These are phyloP conservation scores for Drosophila peninsularis DNA, from an alignment of 2,888 invertebrate species.

Conservation along the genomic window DNA sequence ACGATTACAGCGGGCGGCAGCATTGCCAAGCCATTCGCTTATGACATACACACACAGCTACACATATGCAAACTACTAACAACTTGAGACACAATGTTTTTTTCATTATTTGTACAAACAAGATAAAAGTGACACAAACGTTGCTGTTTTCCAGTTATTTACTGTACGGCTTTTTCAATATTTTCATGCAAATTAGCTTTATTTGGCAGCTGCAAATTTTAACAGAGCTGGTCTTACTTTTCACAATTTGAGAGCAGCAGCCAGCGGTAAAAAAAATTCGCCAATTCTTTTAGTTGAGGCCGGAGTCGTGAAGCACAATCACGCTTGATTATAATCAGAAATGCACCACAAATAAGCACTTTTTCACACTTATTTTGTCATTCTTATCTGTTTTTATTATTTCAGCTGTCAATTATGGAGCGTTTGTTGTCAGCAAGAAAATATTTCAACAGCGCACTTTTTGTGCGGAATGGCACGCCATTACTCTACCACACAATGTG, in stretches of 20 bases:
- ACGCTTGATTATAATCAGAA: conserved; percentile 8
- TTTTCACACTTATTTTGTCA: conserved; percentile 40
- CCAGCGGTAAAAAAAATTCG: conserved; percentile 58
- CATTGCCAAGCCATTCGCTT: conserved; percentile 57
- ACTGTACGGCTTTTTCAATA: conserved; percentile 16
- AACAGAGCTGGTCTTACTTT: conserved; percentile 62
- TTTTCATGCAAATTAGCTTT: conserved; percentile 28
- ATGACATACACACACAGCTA: conserved; percentile 34
- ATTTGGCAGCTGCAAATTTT: conserved; percentile 51
- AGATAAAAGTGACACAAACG: conserved; percentile 11
- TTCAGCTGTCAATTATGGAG: conserved; percentile 25
- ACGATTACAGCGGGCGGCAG: conserved; percentile 60
- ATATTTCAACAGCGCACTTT: conserved; percentile 59
- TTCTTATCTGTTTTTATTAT: conserved; percentile 37
- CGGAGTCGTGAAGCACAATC: conserved; percentile 17
- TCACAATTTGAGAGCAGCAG: conserved; percentile 46
- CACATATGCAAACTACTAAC: conserved; percentile 31
- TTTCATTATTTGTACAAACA: conserved; percentile 12
- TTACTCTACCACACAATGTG: conserved; percentile 51
- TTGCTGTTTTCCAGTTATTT: conserved; percentile 5
- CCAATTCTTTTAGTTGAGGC: conserved; percentile 32
- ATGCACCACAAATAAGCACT: conserved; percentile 20
- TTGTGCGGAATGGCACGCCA: conserved; percentile 76
- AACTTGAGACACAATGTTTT: conserved; percentile 38
- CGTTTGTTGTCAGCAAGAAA: conserved; percentile 62